These are phyloP conservation scores for Hafferia zeledoni DNA, from an alignment of 2,797 vertebrate genomes.

Conservation along the genomic window DNA sequence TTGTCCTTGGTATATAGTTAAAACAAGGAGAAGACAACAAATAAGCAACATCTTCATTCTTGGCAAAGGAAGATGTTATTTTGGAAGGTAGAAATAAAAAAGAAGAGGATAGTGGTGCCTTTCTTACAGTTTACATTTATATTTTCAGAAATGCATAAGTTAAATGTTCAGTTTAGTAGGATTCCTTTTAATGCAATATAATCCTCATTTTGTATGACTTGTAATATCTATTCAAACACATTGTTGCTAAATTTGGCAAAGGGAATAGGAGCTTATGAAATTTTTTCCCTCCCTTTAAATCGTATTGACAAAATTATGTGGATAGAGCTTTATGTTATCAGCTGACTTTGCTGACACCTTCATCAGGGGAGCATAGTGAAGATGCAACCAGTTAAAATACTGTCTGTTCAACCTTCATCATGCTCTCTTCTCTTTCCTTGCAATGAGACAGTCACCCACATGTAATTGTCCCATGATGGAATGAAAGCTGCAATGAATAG, in stretches of 20 bases:
- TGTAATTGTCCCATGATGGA: neutral
- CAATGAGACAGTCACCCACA: neutral
- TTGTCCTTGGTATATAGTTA: neutral
- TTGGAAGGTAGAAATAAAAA: constrained; percentile 9
- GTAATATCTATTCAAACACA: neutral
- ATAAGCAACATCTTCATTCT: neutral
- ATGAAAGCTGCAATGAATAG: neutral
- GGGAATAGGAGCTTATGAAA: neutral
- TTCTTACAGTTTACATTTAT: neutral
- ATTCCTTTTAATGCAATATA: neutral
- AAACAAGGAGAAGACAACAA: constrained; percentile 34
- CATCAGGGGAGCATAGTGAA: neutral
- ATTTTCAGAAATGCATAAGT: neutral
- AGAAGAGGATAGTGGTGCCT: neutral
- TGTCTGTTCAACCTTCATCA: neutral
- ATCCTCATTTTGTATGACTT: neutral
- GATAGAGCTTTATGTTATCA: neutral
- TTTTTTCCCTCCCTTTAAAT: neutral
- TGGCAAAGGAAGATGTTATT: neutral
- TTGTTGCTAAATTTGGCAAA: neutral
- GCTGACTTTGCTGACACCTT: neutral
- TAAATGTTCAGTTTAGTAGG: neutral
- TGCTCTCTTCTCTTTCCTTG: neutral
- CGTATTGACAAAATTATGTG: neutral
- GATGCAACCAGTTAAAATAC: neutral